These are phyloP conservation scores for Arothron firmamentum DNA, from an alignment of 2,113 vertebrate species.

Conservation along the genomic window DNA sequence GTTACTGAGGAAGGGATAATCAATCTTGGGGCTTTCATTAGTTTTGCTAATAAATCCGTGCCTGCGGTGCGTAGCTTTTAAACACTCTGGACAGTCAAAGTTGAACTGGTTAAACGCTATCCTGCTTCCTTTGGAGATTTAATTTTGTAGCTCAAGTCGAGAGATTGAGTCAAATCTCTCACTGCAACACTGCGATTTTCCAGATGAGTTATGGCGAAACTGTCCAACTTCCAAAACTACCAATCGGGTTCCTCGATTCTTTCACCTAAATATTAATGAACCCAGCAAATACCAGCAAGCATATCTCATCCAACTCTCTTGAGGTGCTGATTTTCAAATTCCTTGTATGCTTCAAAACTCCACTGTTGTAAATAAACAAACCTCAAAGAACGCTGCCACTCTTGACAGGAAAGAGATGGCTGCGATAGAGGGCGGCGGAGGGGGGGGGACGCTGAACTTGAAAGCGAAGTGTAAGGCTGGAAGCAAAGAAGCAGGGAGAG, in stretches of 20 bases:
- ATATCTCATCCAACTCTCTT: slow-evolving; percentile 34
- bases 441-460: slow-evolving; percentile 8
- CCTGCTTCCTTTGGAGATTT: slow-evolving; percentile 15
- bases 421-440: neutral
- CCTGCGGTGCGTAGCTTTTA: slow-evolving; percentile 25
- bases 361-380: slow-evolving; percentile 57
- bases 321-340: slow-evolving; percentile 45
- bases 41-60: slow-evolving; percentile 50
- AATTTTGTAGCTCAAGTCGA: neutral
- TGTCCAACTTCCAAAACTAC: too few relatives aligned
- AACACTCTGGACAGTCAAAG: slow-evolving; percentile 32
- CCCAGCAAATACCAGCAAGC: slow-evolving; percentile 2
- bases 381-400: slow-evolving; percentile 48
- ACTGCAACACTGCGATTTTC: slow-evolving; percentile 3
- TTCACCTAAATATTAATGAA: slow-evolving; percentile 15
- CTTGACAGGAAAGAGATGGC: slow-evolving; percentile 23
- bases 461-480: slow-evolving; percentile 9
- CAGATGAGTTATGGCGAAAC: neutral
- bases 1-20: slow-evolving; percentile 30
- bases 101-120: slow-evolving; percentile 19
- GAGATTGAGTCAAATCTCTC: too few relatives aligned
- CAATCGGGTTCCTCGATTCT: too few relatives aligned
- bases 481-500: slow-evolving; percentile 19
- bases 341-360: slow-evolving; percentile 23
- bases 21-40: slow-evolving; percentile 33